These are phyloP conservation scores for Steinernema hermaphroditum DNA, from an alignment of 2,888 invertebrate genomes.

Conservation along the genomic window DNA sequence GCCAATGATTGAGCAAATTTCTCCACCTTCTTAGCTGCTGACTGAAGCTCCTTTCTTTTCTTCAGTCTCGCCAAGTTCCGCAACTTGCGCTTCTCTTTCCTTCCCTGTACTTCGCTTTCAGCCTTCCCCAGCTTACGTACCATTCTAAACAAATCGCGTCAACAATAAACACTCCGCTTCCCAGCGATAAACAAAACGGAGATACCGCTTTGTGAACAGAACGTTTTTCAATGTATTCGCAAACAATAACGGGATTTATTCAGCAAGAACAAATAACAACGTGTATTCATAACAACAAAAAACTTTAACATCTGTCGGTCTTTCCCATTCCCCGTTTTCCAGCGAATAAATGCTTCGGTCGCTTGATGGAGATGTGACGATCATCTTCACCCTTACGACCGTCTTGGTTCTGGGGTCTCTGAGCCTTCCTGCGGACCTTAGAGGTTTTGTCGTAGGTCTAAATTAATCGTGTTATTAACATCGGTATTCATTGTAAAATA, in stretches of 20 bases:
- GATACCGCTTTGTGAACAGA: too few species aligned
- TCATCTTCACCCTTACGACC: conserved; percentile 82
- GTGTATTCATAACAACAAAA: conserved; percentile 30
- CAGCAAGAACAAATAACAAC: conserved; percentile 39
- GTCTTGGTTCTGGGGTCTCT: conserved; percentile 75
- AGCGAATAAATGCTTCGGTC: conserved; percentile 90
- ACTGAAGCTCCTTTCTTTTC: neutral
- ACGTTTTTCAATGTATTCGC: too few species aligned
- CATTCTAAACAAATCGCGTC: neutral
- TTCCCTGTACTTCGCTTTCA: conserved; percentile 27
- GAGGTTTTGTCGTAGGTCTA: conserved; percentile 52
- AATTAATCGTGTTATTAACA: conserved; percentile 46
- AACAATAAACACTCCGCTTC: too few species aligned
- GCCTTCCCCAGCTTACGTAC: neutral
- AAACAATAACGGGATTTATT: conserved; percentile 3
- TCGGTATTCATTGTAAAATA: conserved; percentile 21
- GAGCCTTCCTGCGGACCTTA: conserved; percentile 60
- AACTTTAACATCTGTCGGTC: conserved; percentile 80
- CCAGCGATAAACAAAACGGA: too few species aligned
- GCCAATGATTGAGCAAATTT: too few species aligned
- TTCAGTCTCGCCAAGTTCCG: neutral
- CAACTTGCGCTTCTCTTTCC: conserved; percentile 3
- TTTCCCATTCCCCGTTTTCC: conserved; percentile 92
- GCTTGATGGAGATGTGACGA: conserved; percentile 84
- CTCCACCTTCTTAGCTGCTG: neutral